phyloP scores from a whole-genome alignment of 2,888 invertebrate species.

The Hypercompe scribonia region DNA sequence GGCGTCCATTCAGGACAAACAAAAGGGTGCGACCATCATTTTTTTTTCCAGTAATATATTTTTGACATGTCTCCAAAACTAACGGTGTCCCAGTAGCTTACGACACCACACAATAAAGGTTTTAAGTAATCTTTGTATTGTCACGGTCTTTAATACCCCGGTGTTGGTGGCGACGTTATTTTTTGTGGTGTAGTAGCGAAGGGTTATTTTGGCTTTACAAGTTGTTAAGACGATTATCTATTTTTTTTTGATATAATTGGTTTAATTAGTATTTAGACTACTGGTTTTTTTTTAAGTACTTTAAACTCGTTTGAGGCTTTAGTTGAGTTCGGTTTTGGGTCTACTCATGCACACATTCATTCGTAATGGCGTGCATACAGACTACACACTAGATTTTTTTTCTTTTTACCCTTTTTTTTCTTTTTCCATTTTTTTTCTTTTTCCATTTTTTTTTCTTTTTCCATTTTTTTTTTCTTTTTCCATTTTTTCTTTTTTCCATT shows the following conservation, averaged over 20 bases:
- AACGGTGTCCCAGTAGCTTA: slow-evolving; percentile 52
- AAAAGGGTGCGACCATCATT: background rate
- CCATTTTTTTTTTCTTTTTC: too few species aligned
- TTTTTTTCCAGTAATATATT: slow-evolving; percentile 2
- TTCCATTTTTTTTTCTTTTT: too few species aligned
- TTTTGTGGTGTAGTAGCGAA: slow-evolving; percentile 24
- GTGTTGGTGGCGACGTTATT: slow-evolving; percentile 45
- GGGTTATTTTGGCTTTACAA: slow-evolving; percentile 23
- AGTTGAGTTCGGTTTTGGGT: too few species aligned
- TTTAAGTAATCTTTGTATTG: slow-evolving; percentile 63
- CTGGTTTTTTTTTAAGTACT: slow-evolving; percentile 8
- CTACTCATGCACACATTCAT: too few species aligned
- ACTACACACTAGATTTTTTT: too few species aligned
- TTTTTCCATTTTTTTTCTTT: too few species aligned
- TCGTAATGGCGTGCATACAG: too few species aligned
- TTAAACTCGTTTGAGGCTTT: too few species aligned
- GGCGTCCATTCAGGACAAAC: background rate
- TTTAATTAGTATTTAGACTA: slow-evolving; percentile 11
- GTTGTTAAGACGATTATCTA: slow-evolving; percentile 6
- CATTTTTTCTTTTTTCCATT: too few species aligned
- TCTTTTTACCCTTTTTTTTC: too few species aligned
- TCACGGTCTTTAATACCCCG: slow-evolving; percentile 43
- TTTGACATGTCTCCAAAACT: slow-evolving; percentile 21
- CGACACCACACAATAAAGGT: slow-evolving; percentile 56
- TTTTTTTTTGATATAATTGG: slow-evolving; percentile 12